A percentile compares a stretch with the other conserved stretches of the same genome.
Evolutionary conservation across 2,113 vertebrate genomes (phyloP).

Genomic region (Phalacrocorax aristotelis): DNA sequence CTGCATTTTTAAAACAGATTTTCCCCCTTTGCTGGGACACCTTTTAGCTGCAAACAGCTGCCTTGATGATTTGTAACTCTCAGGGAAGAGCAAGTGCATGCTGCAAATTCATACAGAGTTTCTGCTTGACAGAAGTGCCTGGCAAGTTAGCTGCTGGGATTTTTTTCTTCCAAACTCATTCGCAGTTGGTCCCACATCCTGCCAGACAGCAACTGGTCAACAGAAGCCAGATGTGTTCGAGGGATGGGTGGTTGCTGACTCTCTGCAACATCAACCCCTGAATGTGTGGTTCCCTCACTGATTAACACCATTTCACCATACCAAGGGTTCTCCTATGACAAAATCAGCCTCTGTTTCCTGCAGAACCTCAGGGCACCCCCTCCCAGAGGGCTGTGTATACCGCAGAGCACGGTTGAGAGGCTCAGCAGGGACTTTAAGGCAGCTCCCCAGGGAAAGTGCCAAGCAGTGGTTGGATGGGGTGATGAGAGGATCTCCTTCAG

Average conservation of each 20-base stretch:
- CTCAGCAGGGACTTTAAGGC: neutral
- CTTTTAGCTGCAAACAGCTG: neutral
- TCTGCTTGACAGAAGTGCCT: neutral
- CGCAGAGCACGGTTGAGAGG: rapidly evolving
- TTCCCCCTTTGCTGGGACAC: neutral
- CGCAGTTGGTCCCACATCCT: neutral
- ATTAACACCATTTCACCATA: neutral
- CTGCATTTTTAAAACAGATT: neutral
- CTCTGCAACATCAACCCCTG: neutral
- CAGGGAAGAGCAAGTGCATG: rapidly evolving
- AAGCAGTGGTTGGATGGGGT: neutral
- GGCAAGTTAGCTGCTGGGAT: too few species aligned
- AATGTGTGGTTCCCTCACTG: neutral
- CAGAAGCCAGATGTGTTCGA: neutral
- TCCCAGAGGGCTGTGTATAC: too few species aligned
- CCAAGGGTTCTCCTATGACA: neutral
- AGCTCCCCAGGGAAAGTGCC: neutral
- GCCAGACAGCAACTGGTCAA: neutral
- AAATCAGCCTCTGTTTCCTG: neutral
- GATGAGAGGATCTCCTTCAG: neutral
- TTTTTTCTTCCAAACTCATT: neutral
- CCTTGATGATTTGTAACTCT: neutral
- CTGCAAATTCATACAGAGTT: neutral
- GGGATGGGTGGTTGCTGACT: rapidly evolving
- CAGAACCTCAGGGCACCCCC: neutral